Percentiles rank a stretch among this genome's conserved stretches.
Conservation (phyloP, 1,140 invertebrate genomes). For the Cryptotermes secundus region DNA sequence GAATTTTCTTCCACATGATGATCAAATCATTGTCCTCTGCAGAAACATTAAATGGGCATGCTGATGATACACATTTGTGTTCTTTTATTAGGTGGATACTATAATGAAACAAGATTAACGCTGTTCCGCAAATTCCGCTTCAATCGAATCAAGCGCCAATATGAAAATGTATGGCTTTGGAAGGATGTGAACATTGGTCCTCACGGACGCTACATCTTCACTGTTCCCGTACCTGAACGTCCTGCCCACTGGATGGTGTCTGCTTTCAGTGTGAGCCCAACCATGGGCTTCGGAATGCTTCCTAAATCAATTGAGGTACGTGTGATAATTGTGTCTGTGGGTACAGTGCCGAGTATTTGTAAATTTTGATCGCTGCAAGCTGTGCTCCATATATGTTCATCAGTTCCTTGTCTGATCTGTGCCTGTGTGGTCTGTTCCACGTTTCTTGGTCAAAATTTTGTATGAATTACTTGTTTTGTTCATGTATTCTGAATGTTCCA, state of each 20-base stretch:
- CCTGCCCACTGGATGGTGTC: constrained; percentile 92
- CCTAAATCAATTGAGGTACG: constrained; percentile 69
- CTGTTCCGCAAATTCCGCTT: constrained; percentile 80
- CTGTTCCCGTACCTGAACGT: constrained; percentile 77
- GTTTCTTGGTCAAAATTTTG: no score
- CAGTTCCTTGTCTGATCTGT: neutral
- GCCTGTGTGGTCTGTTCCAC: neutral
- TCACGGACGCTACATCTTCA: constrained; percentile 83
- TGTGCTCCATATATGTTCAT: neutral
- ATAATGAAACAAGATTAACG: constrained; percentile 56
- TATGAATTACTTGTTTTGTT: neutral
- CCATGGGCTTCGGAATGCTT: constrained; percentile 83
- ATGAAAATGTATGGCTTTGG: constrained; percentile 95
- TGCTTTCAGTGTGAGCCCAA: constrained; percentile 85
- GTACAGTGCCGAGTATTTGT: neutral
- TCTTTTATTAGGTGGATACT: constrained; percentile 20
- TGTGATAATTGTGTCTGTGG: constrained; percentile 21
- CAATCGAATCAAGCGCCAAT: constrained; percentile 82
- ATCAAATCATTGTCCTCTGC: no score
- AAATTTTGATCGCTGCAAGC: neutral
- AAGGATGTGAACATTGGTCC: constrained; percentile 91
- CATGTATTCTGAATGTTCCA: no score
- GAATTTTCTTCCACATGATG: no score
- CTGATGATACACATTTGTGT: neutral
- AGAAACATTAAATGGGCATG: no score